Evolutionary conservation across 2,113 vertebrate species (phyloP), one percentile per base, ranked within the genome.

Genomic region (Anarhynchus alexandrinus): DNA sequence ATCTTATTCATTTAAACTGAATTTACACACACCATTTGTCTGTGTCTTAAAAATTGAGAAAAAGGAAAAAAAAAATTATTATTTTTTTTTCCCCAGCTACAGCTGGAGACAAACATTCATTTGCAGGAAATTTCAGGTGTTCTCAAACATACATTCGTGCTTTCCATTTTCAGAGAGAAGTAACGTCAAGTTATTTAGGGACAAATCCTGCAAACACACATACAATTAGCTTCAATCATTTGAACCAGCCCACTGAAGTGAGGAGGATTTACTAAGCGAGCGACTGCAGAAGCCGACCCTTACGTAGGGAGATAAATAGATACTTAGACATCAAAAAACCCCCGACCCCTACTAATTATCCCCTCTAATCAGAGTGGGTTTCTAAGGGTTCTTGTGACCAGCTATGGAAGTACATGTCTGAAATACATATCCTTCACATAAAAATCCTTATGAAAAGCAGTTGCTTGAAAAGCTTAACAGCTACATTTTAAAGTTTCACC

Each of bases 401-500:
- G 38, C 51, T 20, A 6, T 1, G 32, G 8, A 25, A 49, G 13
- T 17, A 16, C 15, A 18, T 1, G 18, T 34, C 69, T 43, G 34
- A 84, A 89, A 89, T 16, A 5, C 15, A 11, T 7, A 70, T 30
- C 52, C 40, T 20, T 40, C 70, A 8, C 49, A 72, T 34, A 42
- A 90, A 93, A 93, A 55, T 32, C 80, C 69, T 27, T 9, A 66
- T 2, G 55, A 62, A 90, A 94, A 92, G 82, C 76, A 81, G 29
- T 6, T 67, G 22, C 71, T 82, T 2, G 55, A 66, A 90, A 86
- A 87, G 70, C 94, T 91, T 72, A 93, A 84, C 10, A 65, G 88
- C 88, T 82, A 34, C 89, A n/a, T 87, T 95, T 87, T 52, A 40
- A 94, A 97, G 81, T 95, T 96, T 94, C 91, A 94, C 91, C 86